Conservation (phyloP, 2,888 invertebrate genomes). For the Oligia fasciuncula region DNA sequence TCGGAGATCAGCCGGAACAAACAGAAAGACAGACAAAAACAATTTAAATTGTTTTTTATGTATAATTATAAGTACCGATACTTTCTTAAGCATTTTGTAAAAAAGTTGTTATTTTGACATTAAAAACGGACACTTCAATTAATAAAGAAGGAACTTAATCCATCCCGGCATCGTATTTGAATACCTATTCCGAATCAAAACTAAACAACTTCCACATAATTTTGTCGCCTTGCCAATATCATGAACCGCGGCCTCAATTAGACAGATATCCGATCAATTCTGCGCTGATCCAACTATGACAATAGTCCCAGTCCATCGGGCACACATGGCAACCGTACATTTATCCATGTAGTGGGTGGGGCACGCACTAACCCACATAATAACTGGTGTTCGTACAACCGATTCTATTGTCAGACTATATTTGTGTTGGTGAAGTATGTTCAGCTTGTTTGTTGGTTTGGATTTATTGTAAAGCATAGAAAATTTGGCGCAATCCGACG, state of each 20-base stretch:
- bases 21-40: not conserved
- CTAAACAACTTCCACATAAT: constrained; percentile 3
- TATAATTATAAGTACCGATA: too few relatives aligned
- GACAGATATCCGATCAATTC: constrained; percentile 42
- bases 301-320: constrained; percentile 43
- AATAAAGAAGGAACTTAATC: not conserved
- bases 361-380: constrained; percentile 55
- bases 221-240: constrained; percentile 31
- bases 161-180: not conserved
- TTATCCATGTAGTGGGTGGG: constrained; percentile 38
- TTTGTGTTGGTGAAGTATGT: constrained; percentile 46
- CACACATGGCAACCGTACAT: constrained; percentile 49
- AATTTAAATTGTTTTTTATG: too few relatives aligned
- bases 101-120: too few relatives aligned
- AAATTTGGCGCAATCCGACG: not conserved
- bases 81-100: too few relatives aligned
- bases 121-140: too few relatives aligned
- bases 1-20: not conserved
- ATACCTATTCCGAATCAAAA: constrained; percentile 11
- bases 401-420: constrained; percentile 46
- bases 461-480: constrained; percentile 38
- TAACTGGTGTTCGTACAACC: constrained; percentile 53
- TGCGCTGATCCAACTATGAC: constrained; percentile 22
- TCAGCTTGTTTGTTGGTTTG: constrained; percentile 33
- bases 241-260: constrained; percentile 39